phyloP scores from a whole-genome alignment of 2,888 invertebrate genomes.

The Lycia hirtaria region DNA sequence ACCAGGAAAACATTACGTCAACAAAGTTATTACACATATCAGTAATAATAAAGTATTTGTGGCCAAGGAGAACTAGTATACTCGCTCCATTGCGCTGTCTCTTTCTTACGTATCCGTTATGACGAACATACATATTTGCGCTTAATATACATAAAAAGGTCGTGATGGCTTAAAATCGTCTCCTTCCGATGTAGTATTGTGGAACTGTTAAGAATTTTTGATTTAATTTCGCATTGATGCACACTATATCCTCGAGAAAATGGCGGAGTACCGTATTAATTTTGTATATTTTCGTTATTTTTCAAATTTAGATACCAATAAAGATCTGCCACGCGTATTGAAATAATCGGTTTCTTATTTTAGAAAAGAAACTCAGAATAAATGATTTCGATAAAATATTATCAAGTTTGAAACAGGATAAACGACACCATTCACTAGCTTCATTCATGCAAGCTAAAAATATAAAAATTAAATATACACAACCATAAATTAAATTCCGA shows the following conservation, averaged over 20 bases:
- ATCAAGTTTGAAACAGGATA: not conserved
- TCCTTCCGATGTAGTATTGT: too few relatives aligned
- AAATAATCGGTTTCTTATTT: not conserved
- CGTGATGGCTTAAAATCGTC: too few relatives aligned
- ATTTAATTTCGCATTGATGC: too few relatives aligned
- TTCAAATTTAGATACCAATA: too few relatives aligned
- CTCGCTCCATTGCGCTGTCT: constrained; percentile 5
- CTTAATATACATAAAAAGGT: not conserved
- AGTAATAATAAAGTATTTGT: constrained; percentile 27
- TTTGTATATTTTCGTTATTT: not conserved
- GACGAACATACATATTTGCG: constrained; percentile 7
- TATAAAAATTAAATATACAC: not conserved
- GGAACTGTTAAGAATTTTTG: not conserved
- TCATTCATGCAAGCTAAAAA: constrained; percentile 6
- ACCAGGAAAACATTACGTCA: constrained; percentile 25
- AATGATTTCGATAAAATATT: not conserved
- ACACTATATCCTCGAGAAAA: too few relatives aligned
- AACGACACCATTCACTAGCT: not conserved
- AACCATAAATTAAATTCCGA: not conserved
- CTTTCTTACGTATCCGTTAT: constrained; percentile 15
- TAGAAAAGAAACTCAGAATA: not conserved
- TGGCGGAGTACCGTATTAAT: too few relatives aligned
- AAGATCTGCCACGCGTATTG: too few relatives aligned
- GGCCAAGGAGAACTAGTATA: constrained; percentile 43
- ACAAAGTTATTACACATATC: constrained; percentile 21